Evolutionary conservation across 35 echinoderm and acorn worm genomes (phyloP).

Genomic region (Heliocidaris tuberculata): DNA sequence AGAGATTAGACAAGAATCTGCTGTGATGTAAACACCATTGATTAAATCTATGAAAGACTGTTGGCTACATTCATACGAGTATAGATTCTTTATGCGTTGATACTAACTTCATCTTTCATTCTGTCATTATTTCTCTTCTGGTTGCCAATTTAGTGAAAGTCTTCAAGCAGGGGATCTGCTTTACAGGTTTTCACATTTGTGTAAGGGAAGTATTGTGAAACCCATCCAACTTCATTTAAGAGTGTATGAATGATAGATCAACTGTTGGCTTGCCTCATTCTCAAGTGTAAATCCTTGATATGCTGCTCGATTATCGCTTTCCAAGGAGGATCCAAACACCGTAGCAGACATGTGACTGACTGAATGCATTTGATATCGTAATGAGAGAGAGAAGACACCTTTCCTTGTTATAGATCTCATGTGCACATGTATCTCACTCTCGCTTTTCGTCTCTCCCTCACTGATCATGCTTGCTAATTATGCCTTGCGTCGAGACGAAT

Average conservation of each 20-base stretch:
- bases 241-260: conserved; percentile 4
- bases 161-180: neutral
- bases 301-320: neutral
- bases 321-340: neutral
- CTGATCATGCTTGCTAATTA: conserved; percentile 37
- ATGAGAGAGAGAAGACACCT: neutral
- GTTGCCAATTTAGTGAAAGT: neutral
- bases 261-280: neutral
- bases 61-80: neutral
- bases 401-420: neutral
- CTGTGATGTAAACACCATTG: neutral
- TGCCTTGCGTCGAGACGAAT: conserved; percentile 13
- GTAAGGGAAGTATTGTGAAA: neutral
- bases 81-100: neutral
- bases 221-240: conserved; percentile 16
- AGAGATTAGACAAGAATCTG: neutral
- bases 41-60: neutral
- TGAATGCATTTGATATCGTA: neutral
- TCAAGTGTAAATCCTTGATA: neutral
- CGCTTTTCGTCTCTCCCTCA: neutral
- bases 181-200: neutral
- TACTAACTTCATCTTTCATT: neutral
- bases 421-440: neutral
- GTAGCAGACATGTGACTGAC: neutral
- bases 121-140: neutral